phyloP scores from a whole-genome alignment of 2,888 invertebrate genomes.

The Hemistola chrysoprasaria region DNA sequence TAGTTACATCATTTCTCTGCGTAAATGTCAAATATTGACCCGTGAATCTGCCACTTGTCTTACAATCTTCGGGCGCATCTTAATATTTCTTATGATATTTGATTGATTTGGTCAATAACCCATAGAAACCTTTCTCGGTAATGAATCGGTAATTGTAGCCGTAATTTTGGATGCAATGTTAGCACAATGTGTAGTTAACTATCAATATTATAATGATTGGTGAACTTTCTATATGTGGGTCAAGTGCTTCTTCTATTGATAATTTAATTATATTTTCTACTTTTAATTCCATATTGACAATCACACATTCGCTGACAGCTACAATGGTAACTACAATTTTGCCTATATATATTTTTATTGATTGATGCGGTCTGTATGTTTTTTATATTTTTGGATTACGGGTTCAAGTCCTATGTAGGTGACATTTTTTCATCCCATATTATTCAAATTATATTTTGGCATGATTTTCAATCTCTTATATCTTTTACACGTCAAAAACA shows the following conservation, averaged over 20 bases:
- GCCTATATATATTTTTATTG: no score
- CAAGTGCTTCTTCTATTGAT: conserved; percentile 8
- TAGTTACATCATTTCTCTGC: conserved; percentile 58
- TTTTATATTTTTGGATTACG: no score
- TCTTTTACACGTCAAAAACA: no score
- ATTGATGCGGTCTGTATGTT: no score
- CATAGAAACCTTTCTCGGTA: conserved; percentile 11
- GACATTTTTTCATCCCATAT: no score
- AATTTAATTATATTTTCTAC: conserved; percentile 1
- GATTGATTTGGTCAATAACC: conserved; percentile 17
- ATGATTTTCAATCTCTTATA: no score
- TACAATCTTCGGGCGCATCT: conserved; percentile 9
- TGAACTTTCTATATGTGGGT: conserved; percentile 13
- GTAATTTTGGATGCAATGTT: conserved; percentile 8
- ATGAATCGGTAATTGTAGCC: conserved; percentile 10
- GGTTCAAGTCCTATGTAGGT: no score
- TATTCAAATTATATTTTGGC: no score
- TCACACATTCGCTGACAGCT: no score
- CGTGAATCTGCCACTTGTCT: conserved; percentile 61
- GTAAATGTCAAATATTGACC: conserved; percentile 78
- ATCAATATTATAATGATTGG: conserved; percentile 4
- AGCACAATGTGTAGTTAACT: conserved; percentile 11
- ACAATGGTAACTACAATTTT: no score
- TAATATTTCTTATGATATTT: conserved; percentile 8
- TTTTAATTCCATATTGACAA: no score